These are phyloP conservation scores for Macrochelys suwanniensis DNA, from an alignment of 2,797 vertebrate species.

Conservation along the genomic window DNA sequence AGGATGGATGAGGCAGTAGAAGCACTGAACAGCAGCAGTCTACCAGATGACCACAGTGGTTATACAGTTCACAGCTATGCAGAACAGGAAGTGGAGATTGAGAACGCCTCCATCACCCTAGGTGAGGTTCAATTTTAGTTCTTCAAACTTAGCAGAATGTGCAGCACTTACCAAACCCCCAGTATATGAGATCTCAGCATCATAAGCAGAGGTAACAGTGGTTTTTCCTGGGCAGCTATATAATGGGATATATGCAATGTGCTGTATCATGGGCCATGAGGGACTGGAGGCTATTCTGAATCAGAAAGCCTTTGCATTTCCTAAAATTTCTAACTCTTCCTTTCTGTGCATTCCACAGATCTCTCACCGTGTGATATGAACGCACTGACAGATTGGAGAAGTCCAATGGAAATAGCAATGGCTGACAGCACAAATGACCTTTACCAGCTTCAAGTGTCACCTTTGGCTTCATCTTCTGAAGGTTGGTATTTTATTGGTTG, in stretches of 20 bases:
- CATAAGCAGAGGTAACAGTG: background rate
- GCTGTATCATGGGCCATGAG: background rate
- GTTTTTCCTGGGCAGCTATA: rapidly evolving
- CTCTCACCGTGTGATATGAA: constrained; percentile 68
- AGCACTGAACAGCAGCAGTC: constrained; percentile 79
- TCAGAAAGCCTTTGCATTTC: background rate
- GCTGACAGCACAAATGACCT: constrained; percentile 81
- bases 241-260: rapidly evolving
- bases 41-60: constrained; percentile 79
- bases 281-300: background rate
- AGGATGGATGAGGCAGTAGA: constrained; percentile 81
- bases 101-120: constrained; percentile 79
- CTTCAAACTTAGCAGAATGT: background rate
- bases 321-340: background rate
- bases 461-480: constrained; percentile 82
- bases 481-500: constrained; percentile 62
- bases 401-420: constrained; percentile 76
- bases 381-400: constrained; percentile 78
- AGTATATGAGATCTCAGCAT: rapidly evolving
- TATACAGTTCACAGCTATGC: constrained; percentile 72
- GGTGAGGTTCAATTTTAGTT: constrained; percentile 53
- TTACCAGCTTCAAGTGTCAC: constrained; percentile 91
- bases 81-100: constrained; percentile 87
- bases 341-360: constrained; percentile 60
- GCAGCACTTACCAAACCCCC: background rate